Conservation (phyloP, 2,113 vertebrate species). For the Ophthalmotilapia sp. region DNA sequence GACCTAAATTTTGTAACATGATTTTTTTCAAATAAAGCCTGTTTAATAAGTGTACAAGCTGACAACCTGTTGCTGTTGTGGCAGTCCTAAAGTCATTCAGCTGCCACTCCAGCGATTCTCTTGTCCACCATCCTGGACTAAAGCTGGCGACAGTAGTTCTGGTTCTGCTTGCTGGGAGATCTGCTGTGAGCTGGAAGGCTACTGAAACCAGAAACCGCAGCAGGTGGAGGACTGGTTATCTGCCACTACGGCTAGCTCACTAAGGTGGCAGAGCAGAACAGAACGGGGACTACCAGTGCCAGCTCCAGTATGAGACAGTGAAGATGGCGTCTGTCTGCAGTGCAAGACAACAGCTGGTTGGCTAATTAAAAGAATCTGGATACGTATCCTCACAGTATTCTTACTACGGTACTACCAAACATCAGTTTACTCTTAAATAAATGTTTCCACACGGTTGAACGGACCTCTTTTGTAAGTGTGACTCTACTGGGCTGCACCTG, state of each 20-base stretch:
- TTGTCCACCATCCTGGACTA: background rate
- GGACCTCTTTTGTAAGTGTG: background rate
- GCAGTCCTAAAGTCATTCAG: background rate
- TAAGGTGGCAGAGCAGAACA: background rate
- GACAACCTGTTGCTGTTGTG: background rate
- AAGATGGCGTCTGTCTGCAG: background rate
- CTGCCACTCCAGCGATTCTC: background rate
- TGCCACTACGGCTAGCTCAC: background rate
- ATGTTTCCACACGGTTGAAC: background rate
- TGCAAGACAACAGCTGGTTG: background rate
- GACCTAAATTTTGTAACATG: rapidly evolving
- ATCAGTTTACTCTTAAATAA: background rate
- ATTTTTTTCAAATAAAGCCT: rapidly evolving
- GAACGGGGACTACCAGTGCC: background rate
- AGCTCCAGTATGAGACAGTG: background rate
- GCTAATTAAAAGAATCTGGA: background rate
- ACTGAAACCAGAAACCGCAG: background rate
- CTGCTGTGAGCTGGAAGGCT: background rate
- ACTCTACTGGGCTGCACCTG: background rate
- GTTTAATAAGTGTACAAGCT: background rate
- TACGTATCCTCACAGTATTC: background rate
- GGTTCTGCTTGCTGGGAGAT: background rate
- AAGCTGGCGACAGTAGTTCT: background rate
- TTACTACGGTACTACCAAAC: background rate
- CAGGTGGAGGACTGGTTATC: background rate